These are phyloP conservation scores for Pseudorasbora parva DNA, from an alignment of 2,113 vertebrate species.

Conservation along the genomic window DNA sequence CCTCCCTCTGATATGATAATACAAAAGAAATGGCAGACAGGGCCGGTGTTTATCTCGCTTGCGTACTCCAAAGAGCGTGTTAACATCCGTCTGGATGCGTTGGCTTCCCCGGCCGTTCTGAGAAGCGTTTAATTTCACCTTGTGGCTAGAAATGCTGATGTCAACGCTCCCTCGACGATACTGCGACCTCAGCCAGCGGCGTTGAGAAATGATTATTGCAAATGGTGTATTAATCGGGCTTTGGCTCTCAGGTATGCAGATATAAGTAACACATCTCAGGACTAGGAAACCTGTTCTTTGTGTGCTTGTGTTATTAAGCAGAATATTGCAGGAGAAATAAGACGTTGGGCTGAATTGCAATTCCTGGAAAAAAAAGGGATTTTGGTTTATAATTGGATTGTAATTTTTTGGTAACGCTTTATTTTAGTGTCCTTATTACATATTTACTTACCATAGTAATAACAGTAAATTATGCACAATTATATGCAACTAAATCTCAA, in stretches of 20 bases:
- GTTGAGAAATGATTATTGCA: not conserved
- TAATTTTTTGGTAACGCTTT: too few relatives aligned
- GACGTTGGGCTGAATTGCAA: not conserved
- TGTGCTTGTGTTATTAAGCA: not conserved
- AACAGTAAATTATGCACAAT: too few relatives aligned
- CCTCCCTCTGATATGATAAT: not conserved
- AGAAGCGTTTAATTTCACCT: slow-evolving; percentile 9
- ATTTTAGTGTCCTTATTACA: too few relatives aligned
- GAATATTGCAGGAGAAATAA: not conserved
- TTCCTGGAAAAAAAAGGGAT: not conserved
- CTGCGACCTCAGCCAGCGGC: not conserved
- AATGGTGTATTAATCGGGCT: not conserved
- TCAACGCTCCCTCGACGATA: not conserved
- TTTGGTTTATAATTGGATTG: too few relatives aligned
- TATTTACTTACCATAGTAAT: too few relatives aligned
- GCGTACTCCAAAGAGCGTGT: not conserved
- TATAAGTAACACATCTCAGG: not conserved
- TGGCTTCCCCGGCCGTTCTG: not conserved
- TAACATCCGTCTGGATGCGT: slow-evolving; percentile 26
- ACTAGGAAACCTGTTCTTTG: not conserved
- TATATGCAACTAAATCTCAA: too few relatives aligned
- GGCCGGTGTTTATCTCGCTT: not conserved
- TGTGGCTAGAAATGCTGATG: not conserved
- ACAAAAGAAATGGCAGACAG: not conserved
- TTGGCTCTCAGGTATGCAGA: not conserved